Evolutionary conservation across 2,797 vertebrate species (phyloP).

Genomic region (Schizothorax lantsangensis): DNA sequence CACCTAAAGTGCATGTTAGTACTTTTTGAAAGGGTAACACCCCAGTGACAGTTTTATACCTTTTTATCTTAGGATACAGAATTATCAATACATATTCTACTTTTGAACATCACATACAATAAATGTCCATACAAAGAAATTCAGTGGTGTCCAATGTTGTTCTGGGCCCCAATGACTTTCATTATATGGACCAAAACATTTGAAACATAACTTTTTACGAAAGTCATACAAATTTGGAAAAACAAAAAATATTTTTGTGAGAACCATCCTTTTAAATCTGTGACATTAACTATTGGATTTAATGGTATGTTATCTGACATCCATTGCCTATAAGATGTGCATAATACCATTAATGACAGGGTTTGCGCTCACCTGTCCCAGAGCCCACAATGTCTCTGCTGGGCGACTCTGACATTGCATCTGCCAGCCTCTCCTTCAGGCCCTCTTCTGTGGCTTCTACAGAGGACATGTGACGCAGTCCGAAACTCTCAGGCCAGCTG

Average conservation of each 20-base stretch:
- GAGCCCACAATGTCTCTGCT: slow-evolving; percentile 91
- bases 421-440: slow-evolving; percentile 92
- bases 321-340: not conserved
- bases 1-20: not conserved
- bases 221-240: not conserved
- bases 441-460: slow-evolving; percentile 91
- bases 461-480: slow-evolving; percentile 89
- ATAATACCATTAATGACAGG: slow-evolving; percentile 7
- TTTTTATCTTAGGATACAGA: not conserved
- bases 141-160: not conserved
- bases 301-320: not conserved
- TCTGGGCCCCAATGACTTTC: not conserved
- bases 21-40: not conserved
- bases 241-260: not conserved
- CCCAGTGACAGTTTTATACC: not conserved
- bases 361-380: slow-evolving; percentile 87
- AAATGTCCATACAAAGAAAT: not conserved
- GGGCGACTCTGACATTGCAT: slow-evolving; percentile 97
- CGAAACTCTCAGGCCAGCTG: slow-evolving; percentile 97
- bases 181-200: not conserved
- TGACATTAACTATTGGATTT: not conserved
- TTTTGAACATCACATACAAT: not conserved
- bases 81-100: not conserved
- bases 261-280: not conserved
- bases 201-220: not conserved